phyloP scores from a whole-genome alignment of 2,113 vertebrate species.

The Bungarus multicinctus region DNA sequence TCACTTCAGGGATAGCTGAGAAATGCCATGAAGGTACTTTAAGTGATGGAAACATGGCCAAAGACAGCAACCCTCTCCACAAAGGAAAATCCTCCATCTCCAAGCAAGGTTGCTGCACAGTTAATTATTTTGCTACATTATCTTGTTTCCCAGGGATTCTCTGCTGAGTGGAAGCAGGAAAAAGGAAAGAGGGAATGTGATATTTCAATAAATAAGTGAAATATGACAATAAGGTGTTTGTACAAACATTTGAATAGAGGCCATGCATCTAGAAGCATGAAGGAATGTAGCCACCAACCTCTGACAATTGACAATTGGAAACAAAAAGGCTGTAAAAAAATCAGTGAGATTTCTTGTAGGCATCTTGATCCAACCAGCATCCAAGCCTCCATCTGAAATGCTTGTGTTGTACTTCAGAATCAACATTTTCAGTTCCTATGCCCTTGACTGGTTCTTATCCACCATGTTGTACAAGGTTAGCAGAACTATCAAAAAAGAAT shows the following conservation, averaged over 20 bases:
- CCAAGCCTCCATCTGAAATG: background rate
- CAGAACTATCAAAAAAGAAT: background rate
- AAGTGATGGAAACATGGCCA: background rate
- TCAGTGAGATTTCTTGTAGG: background rate
- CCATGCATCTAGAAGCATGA: background rate
- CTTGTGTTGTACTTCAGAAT: background rate
- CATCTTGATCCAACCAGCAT: background rate
- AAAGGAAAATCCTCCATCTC: background rate
- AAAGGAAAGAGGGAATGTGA: background rate
- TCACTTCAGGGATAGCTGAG: background rate
- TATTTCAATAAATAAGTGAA: background rate
- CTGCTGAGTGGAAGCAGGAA: background rate
- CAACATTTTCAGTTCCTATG: background rate
- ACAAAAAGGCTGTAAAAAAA: background rate
- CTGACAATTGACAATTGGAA: background rate
- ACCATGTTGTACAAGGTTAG: background rate
- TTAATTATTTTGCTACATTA: background rate
- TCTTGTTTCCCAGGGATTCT: background rate
- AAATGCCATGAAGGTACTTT: background rate
- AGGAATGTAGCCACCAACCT: background rate
- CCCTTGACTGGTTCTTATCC: background rate
- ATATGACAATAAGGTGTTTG: background rate
- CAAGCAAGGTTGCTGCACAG: background rate
- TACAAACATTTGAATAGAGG: background rate
- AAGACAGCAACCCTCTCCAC: background rate